phyloP scores from a whole-genome alignment of 2,113 vertebrate species.

The Steatornis caripensis region DNA sequence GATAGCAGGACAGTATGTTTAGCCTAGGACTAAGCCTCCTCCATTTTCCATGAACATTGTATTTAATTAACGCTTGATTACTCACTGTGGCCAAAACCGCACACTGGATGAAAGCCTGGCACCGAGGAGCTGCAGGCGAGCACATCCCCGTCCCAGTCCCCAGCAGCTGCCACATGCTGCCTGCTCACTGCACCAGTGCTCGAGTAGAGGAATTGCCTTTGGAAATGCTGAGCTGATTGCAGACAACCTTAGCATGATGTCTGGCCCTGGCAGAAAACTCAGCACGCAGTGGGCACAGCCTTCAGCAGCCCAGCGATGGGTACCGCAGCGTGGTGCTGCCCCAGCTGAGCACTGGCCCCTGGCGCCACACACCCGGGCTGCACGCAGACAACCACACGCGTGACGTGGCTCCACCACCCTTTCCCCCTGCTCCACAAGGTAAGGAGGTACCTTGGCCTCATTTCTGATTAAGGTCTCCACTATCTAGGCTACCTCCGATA shows the following conservation, averaged over 20 bases:
- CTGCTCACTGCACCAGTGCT: neutral
- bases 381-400: rapidly evolving
- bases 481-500: neutral
- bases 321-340: rapidly evolving
- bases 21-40: neutral
- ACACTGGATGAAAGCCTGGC: neutral
- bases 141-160: neutral
- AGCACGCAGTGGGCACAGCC: rapidly evolving
- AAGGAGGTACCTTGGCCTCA: neutral
- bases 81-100: neutral
- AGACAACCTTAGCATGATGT: neutral
- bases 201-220: neutral
- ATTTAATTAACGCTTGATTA: neutral
- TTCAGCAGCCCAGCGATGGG: neutral
- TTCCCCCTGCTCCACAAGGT: neutral
- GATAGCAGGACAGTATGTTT: neutral
- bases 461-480: neutral
- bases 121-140: neutral
- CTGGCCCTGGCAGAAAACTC: rapidly evolving
- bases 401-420: rapidly evolving
- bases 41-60: neutral
- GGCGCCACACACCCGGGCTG: rapidly evolving
- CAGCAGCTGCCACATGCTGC: neutral
- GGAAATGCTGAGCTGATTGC: neutral
- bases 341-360: neutral